Conservation (phyloP, 2,113 vertebrate species). For the Acrocephalus kingi region DNA sequence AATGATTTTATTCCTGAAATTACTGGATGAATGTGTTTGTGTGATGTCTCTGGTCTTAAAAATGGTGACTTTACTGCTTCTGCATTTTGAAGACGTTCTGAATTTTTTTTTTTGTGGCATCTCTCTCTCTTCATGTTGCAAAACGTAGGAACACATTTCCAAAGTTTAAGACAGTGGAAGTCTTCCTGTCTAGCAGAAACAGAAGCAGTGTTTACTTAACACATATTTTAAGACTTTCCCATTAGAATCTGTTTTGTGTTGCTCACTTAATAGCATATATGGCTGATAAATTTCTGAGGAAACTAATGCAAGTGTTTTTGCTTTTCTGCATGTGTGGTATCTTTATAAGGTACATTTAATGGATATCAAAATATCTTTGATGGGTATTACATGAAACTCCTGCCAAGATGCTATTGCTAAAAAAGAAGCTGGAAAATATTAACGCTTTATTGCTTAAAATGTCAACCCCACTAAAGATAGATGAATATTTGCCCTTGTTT, state of each 20-base stretch:
- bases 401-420: background rate
- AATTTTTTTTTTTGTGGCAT: background rate
- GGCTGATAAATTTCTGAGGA: background rate
- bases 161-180: background rate
- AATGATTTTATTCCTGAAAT: background rate
- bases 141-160: background rate
- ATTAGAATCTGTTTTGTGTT: background rate
- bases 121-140: background rate
- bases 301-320: background rate
- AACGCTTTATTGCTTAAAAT: background rate
- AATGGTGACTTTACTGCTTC: background rate
- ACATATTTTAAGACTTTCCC: background rate
- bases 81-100: background rate
- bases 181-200: background rate
- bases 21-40: background rate
- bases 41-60: background rate
- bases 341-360: background rate
- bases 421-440: background rate
- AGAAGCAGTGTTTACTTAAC: background rate
- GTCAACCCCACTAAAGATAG: background rate
- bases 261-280: background rate
- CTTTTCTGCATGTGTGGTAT: background rate
- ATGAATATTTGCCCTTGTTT: background rate
- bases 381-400: background rate
- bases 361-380: background rate